These are phyloP conservation scores for Allacma fusca DNA, from an alignment of 2,888 invertebrate species.

Conservation along the genomic window DNA sequence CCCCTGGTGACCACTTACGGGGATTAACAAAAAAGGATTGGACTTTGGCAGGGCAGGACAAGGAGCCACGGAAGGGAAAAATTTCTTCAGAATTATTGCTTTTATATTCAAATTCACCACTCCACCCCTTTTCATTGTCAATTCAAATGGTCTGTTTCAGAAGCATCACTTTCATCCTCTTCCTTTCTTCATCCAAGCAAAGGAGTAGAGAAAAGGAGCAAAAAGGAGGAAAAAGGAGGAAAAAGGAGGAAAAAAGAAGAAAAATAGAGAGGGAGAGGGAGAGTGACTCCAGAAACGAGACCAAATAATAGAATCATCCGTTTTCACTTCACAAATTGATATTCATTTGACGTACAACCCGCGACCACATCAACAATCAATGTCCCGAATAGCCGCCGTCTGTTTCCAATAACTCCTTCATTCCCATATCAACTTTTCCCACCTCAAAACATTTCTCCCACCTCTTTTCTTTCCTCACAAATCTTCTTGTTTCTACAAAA, in stretches of 20 bases:
- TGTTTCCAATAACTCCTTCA: neutral
- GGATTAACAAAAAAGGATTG: conserved; percentile 27
- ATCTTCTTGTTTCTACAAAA: no score
- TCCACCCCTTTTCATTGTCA: conserved; percentile 8
- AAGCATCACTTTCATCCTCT: neutral
- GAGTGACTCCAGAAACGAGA: neutral
- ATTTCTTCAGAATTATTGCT: conserved; percentile 32
- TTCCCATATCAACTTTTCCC: neutral
- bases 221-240: no score
- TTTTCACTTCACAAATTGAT: conserved; percentile 12
- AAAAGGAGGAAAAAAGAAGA: no score
- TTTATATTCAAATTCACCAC: conserved; percentile 33
- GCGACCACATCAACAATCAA: neutral
- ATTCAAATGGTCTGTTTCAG: neutral
- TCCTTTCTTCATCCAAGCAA: neutral
- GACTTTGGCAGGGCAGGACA: neutral
- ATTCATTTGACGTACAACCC: neutral
- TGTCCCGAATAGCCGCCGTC: neutral
- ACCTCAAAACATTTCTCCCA: neutral
- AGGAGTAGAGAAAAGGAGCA: no score
- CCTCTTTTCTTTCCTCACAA: neutral
- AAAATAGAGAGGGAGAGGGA: no score
- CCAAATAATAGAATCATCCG: conserved; percentile 9
- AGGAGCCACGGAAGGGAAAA: conserved; percentile 15
- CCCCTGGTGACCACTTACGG: conserved; percentile 35